Percentiles rank a stretch among this genome's conserved stretches.
Conservation (phyloP, 2,797 vertebrate genomes). For the Typhlichthys eigenmanni region DNA sequence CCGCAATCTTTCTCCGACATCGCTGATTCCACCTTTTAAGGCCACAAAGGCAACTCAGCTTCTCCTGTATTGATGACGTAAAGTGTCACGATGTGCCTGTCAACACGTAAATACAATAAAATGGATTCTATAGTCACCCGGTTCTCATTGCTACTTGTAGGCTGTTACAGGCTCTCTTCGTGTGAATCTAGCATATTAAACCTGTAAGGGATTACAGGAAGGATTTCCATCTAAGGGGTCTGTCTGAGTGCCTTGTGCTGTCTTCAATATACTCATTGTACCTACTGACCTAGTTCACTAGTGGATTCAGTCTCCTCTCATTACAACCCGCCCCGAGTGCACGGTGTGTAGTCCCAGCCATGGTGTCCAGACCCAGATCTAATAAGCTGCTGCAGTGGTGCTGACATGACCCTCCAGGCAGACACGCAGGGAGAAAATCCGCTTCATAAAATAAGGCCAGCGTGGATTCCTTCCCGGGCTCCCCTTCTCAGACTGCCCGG, state of each 20-base stretch:
- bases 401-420: slow-evolving; percentile 21
- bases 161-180: slow-evolving; percentile 5
- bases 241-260: neutral
- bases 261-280: slow-evolving; percentile 22
- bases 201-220: slow-evolving; percentile 3
- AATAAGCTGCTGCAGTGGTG: slow-evolving; percentile 31
- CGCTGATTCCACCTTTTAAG: neutral
- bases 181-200: slow-evolving; percentile 13
- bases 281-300: slow-evolving; percentile 51
- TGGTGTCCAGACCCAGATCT: slow-evolving; percentile 32
- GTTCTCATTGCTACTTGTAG: neutral
- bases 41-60: slow-evolving; percentile 4
- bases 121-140: neutral
- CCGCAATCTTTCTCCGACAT: too few species aligned
- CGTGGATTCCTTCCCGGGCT: slow-evolving; percentile 27
- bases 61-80: slow-evolving; percentile 21
- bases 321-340: slow-evolving; percentile 26
- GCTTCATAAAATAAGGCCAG: slow-evolving; percentile 12
- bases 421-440: slow-evolving; percentile 21
- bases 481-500: slow-evolving; percentile 19
- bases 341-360: slow-evolving; percentile 8
- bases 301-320: slow-evolving; percentile 23
- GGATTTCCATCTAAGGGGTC: slow-evolving; percentile 18
- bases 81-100: neutral
- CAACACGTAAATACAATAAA: neutral